Evolutionary conservation across 2,113 vertebrate genomes (phyloP), one percentile per base, ranked within the genome.

Genomic region (Brachyistius frenatus): DNA sequence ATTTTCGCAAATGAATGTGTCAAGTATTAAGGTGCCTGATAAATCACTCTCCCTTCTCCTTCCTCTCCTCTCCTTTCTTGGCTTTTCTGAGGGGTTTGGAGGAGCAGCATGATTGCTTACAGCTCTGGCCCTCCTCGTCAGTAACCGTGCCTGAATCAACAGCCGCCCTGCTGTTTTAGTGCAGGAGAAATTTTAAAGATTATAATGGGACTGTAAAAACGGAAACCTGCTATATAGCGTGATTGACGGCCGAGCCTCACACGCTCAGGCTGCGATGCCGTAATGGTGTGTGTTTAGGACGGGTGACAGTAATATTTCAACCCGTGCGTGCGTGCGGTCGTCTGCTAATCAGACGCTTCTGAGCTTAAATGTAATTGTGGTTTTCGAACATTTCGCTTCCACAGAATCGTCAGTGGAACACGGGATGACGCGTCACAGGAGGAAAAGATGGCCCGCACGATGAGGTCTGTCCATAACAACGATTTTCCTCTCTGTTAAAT

Each of bases 1-100:
- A 72, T 91, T 93, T 92, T 91, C 85, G 78, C 86, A 44, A 89
- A 85, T 87, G 78, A 91, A 87, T 81, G 80, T 84, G 90, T 92
- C 91, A 87, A 81, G 84, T 81, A 73, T 90, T 86, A 87, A 93
- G 83, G 80, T 81, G 74, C 76, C 77, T 72, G 65, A 78, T 93
- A 91, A 92, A 93, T 93, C 90, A 91, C 63, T 72, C 60, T 64
- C 46, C 54, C 44, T 46, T 76, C 55, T 31, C 50, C 67, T 41
- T 76, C 71, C 6, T 7, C 74, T 77, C 33, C 47, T 32, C 50
- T 81, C 74, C 79, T 70, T 83, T 67, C 86, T 54, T 3, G 58
- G 69, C 64, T 64, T 78, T 80, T 80, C 66, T 3, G 35, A 66
- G 70, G 74, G 78, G 73, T 57, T 73, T 85, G 73, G 79, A 77